These are phyloP conservation scores for Bovichtus diacanthus DNA, from an alignment of 2,797 vertebrate genomes.

Conservation along the genomic window DNA sequence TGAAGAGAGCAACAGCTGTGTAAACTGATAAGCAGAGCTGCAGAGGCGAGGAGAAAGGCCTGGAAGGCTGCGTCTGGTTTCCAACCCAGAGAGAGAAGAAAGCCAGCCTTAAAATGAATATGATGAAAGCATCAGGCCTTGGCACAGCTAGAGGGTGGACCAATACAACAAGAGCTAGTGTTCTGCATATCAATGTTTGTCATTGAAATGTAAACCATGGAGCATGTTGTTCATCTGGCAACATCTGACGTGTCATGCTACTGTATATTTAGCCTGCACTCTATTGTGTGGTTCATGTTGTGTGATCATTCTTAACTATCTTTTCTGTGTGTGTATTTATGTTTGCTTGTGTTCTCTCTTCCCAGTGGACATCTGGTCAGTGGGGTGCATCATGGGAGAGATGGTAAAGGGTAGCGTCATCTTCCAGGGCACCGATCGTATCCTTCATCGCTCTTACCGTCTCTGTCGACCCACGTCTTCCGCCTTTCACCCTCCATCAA, in stretches of 20 bases:
- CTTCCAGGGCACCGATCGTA: conserved; percentile 99
- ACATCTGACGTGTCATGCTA: conserved; percentile 3
- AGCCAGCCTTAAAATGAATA: conserved; percentile 54
- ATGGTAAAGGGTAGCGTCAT: conserved; percentile 99
- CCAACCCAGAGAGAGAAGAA: conserved; percentile 44
- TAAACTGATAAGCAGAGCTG: conserved; percentile 78
- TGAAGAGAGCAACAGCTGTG: conserved; percentile 74
- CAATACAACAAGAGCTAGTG: conserved; percentile 11
- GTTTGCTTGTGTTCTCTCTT: conserved; percentile 78
- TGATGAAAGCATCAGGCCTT: conserved; percentile 49
- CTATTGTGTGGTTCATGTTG: conserved; percentile 3
- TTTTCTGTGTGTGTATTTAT: conserved; percentile 32
- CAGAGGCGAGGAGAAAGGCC: conserved; percentile 57
- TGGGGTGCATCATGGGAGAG: conserved; percentile 99
- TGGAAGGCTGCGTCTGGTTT: conserved; percentile 57
- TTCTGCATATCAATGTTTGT: conserved; percentile 35
- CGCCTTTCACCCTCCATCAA: conserved; percentile 27
- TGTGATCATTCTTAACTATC: conserved; percentile 21
- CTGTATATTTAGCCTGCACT: conserved; percentile 21
- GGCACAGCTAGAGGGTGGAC: conserved; percentile 18
- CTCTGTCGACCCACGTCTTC: conserved; percentile 11
- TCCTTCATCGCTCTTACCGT: conserved; percentile 86
- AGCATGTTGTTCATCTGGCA: conserved; percentile 11
- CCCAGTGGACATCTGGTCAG: conserved; percentile 99
- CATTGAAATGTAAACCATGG: conserved; percentile 7